Percentiles rank a stretch among this genome's conserved stretches.
phyloP scores from a whole-genome alignment of 2,113 vertebrate species.

The Picathartes gymnocephalus region DNA sequence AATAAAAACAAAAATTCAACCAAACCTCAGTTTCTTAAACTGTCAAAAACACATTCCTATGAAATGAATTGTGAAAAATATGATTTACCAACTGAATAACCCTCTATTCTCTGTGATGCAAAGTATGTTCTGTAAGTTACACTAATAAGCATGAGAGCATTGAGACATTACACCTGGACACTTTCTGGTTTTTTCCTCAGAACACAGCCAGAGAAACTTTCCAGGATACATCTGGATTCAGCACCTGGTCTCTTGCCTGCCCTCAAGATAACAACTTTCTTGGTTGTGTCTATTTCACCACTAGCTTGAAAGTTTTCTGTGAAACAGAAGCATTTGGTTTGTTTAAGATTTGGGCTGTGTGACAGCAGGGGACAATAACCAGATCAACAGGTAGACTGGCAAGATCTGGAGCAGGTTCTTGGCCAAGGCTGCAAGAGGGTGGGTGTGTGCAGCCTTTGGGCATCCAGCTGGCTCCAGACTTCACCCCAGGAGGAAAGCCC shows the following conservation, averaged over 20 bases:
- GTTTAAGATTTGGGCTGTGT: not conserved
- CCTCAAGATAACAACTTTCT: not conserved
- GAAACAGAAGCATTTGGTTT: not conserved
- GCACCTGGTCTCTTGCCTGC: accelerated
- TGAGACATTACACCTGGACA: not conserved
- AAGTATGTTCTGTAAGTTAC: not conserved
- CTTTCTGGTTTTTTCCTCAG: not conserved
- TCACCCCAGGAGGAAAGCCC: not conserved
- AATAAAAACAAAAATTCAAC: not conserved
- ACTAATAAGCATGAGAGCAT: not conserved
- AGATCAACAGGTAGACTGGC: not conserved
- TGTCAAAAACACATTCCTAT: not conserved
- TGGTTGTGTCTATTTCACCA: not conserved
- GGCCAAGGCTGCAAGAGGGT: accelerated
- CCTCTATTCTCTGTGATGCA: not conserved
- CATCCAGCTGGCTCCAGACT: not conserved
- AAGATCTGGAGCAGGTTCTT: not conserved
- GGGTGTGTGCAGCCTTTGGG: accelerated
- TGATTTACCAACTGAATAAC: not conserved
- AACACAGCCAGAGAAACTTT: not conserved
- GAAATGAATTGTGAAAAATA: not conserved
- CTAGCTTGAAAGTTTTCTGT: not conserved
- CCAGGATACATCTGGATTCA: not conserved
- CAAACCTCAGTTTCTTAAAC: not conserved
- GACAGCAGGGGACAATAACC: not conserved